Conservation (phyloP, 2,113 vertebrate species). For the Oreotrochilus melanogaster region DNA sequence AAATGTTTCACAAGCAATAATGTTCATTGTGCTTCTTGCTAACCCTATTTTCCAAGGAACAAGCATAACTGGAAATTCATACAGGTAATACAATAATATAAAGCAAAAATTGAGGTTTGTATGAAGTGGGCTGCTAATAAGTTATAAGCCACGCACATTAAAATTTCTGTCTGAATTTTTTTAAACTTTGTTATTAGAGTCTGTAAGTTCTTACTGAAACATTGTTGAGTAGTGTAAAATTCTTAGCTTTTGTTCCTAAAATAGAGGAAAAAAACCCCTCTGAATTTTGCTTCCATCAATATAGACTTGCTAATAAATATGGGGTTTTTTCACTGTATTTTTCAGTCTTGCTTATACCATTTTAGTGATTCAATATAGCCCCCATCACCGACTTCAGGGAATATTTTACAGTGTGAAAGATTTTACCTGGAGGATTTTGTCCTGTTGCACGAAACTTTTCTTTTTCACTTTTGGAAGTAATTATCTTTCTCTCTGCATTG, state of each 20-base stretch:
- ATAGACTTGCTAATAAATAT: not conserved
- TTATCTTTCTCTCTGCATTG: not conserved
- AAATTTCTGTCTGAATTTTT: not conserved
- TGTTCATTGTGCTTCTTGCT: not conserved
- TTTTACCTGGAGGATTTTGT: not conserved
- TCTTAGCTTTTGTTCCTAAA: not conserved
- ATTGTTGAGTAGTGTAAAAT: not conserved
- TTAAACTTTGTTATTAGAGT: not conserved
- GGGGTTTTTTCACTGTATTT: not conserved
- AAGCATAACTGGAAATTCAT: not conserved
- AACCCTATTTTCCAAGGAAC: not conserved
- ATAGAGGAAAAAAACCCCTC: not conserved
- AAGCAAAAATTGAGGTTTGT: not conserved
- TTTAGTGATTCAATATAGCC: not conserved
- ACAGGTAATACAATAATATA: not conserved
- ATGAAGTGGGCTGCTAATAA: not conserved
- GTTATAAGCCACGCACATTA: not conserved
- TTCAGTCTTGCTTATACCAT: not conserved
- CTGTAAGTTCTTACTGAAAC: not conserved
- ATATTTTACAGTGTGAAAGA: not conserved
- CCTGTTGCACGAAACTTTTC: not conserved
- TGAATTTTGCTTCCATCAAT: not conserved
- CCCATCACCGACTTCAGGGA: not conserved
- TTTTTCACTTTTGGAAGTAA: not conserved
- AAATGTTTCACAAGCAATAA: not conserved